A percentile compares a stretch with the other conserved stretches of the same genome.
Conservation (phyloP, 2,113 vertebrate species). For the Tretioscincus oriximinensis region DNA sequence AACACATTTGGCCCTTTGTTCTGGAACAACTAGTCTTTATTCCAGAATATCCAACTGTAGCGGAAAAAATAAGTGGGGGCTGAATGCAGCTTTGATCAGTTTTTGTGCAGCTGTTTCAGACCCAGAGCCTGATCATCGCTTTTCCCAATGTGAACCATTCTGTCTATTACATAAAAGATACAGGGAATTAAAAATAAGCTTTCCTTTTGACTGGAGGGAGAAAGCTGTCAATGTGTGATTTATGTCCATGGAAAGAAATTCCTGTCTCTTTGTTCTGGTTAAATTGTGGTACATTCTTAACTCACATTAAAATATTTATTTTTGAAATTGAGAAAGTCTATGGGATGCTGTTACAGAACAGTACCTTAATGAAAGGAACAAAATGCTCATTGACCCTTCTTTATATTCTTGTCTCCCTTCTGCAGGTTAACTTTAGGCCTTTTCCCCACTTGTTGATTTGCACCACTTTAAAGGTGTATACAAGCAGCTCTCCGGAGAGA, state of each 20-base stretch:
- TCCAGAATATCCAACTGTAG: no score
- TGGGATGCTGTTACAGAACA: no score
- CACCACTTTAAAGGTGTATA: no score
- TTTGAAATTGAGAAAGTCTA: neutral
- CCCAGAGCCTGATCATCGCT: neutral
- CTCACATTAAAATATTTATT: neutral
- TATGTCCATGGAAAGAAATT: neutral
- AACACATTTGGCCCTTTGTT: no score
- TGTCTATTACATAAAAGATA: neutral
- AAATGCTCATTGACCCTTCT: neutral
- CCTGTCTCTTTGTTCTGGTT: neutral
- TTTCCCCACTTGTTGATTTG: no score
- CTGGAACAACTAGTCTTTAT: no score
- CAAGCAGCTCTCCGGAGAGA: no score
- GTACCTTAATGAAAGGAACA: neutral
- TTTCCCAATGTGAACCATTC: neutral
- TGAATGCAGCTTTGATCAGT: neutral
- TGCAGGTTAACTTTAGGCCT: no score
- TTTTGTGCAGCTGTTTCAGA: neutral
- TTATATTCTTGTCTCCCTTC: neutral
- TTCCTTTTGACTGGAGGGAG: neutral
- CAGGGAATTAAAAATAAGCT: neutral
- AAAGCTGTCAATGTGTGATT: neutral
- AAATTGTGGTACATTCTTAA: neutral
- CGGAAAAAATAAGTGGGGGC: no score